Conservation (phyloP, 2,113 vertebrate genomes). For the Dromas ardeola region DNA sequence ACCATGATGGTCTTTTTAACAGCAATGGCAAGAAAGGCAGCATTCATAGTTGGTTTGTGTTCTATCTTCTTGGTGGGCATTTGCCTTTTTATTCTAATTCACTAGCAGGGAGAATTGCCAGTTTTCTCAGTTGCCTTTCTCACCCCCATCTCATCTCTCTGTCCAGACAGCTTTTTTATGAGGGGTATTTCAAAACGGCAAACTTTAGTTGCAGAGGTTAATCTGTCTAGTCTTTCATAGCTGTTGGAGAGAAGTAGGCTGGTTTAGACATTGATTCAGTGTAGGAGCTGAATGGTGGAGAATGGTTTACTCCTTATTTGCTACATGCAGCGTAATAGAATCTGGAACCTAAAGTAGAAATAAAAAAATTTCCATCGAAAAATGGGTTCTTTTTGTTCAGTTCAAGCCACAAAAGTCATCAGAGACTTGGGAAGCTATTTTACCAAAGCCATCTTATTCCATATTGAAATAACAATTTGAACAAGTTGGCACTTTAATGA, state of each 20-base stretch:
- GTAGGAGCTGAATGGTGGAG: not conserved
- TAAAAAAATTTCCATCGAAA: rapidly evolving
- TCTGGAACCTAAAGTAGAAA: not conserved
- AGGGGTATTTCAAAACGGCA: not conserved
- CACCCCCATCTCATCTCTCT: not conserved
- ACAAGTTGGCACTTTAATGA: not conserved
- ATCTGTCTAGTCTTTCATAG: not conserved
- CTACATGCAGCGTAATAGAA: not conserved
- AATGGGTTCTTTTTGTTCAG: not conserved
- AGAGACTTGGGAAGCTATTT: not conserved
- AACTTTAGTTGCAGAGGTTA: not conserved
- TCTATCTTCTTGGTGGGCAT: not conserved
- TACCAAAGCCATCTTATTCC: not conserved
- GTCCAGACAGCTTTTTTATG: not conserved
- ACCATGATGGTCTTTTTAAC: not conserved
- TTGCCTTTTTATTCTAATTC: not conserved
- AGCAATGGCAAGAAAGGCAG: not conserved
- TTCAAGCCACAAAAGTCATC: not conserved
- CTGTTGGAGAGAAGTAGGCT: not conserved
- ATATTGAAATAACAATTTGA: not conserved
- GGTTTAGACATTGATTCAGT: not conserved
- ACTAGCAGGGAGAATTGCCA: not conserved
- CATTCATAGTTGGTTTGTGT: not conserved
- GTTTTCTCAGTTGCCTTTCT: not conserved
- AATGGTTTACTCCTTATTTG: not conserved